Conservation (phyloP, 2,888 invertebrate species). For the Diogma glabrata region DNA sequence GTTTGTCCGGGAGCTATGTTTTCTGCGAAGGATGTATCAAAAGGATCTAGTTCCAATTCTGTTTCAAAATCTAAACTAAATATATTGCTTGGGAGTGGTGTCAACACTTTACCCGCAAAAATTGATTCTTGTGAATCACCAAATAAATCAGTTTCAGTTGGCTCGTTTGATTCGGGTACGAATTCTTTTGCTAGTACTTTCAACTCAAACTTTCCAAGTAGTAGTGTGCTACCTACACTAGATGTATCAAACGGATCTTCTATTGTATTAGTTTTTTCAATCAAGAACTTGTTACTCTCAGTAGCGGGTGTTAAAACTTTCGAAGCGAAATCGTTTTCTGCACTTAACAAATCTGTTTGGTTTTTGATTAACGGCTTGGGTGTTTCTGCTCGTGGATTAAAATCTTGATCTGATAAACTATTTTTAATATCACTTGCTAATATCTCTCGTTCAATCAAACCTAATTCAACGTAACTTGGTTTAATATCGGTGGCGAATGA, state of each 20-base stretch:
- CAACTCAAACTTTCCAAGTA: slow-evolving; percentile 65
- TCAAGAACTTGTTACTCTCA: slow-evolving; percentile 30
- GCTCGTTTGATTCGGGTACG: slow-evolving; percentile 36
- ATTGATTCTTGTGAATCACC: slow-evolving; percentile 36
- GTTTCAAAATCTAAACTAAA: slow-evolving; percentile 33
- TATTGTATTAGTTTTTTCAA: slow-evolving; percentile 22
- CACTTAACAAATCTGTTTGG: slow-evolving; percentile 33
- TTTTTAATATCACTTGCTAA: slow-evolving; percentile 41
- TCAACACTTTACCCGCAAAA: slow-evolving; percentile 58
- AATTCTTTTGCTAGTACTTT: slow-evolving; percentile 69
- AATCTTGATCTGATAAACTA: slow-evolving; percentile 51
- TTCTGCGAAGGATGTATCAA: slow-evolving; percentile 75
- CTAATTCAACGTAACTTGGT: slow-evolving; percentile 67
- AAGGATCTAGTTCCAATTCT: slow-evolving; percentile 49
- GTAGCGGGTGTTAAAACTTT: slow-evolving; percentile 56
- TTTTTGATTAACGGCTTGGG: slow-evolving; percentile 29
- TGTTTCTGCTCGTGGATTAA: slow-evolving; percentile 40
- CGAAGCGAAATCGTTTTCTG: slow-evolving; percentile 42
- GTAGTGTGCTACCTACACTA: slow-evolving; percentile 52
- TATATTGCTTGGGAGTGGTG: slow-evolving; percentile 40
- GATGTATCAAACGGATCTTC: slow-evolving; percentile 77
- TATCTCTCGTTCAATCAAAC: slow-evolving; percentile 62
- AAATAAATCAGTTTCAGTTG: background rate
- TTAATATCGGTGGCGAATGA: slow-evolving; percentile 64
- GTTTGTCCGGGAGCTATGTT: slow-evolving; percentile 67